Conservation (phyloP, 2,113 vertebrate species). For the Grallaria varia region DNA sequence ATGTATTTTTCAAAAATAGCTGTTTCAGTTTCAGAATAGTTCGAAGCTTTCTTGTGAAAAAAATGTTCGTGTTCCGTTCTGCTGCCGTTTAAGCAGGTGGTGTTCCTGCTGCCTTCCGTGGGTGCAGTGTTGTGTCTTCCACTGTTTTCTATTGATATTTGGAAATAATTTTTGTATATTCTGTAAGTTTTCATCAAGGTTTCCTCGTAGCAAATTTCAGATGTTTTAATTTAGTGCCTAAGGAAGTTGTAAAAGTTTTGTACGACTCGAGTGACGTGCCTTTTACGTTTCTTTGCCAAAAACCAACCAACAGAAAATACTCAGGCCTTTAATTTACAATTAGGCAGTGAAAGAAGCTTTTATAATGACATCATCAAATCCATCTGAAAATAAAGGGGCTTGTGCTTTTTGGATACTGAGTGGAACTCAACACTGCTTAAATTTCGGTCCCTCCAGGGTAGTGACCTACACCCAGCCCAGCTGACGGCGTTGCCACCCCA, state of each 20-base stretch:
- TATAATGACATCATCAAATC: neutral
- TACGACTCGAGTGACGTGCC: neutral
- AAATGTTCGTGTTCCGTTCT: neutral
- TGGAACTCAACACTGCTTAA: neutral
- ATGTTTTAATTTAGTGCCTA: neutral
- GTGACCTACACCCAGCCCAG: neutral
- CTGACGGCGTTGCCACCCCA: neutral
- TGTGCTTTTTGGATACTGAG: neutral
- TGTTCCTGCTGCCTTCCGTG: neutral
- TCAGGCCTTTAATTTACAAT: neutral
- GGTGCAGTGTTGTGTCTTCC: accelerated
- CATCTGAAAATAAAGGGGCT: neutral
- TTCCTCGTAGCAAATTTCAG: neutral
- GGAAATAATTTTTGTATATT: neutral
- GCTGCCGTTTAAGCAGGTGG: neutral
- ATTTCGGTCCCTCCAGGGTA: neutral
- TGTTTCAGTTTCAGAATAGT: neutral
- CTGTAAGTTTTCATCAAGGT: neutral
- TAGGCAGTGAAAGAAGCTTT: neutral
- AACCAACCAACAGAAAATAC: neutral
- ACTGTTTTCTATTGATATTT: neutral
- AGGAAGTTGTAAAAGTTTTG: neutral
- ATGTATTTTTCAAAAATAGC: neutral
- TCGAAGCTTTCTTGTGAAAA: neutral
- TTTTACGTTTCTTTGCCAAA: neutral